Percentiles rank a stretch among this genome's conserved stretches.
Conservation (phyloP, 2,888 invertebrate genomes). For the Spisula subtruncata region DNA sequence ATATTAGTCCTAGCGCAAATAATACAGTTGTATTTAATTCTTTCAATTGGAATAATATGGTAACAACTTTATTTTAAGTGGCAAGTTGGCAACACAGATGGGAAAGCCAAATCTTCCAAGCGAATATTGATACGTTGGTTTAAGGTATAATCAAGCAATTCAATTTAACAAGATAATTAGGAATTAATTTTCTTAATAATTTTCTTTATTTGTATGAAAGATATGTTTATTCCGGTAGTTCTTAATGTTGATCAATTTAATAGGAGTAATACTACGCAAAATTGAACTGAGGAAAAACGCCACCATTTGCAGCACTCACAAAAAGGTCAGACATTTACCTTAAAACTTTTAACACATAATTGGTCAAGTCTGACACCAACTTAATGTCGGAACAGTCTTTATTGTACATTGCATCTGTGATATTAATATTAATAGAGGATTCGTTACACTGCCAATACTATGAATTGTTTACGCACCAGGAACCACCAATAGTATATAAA, state of each 20-base stretch:
- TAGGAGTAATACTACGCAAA: background rate
- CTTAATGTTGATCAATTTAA: background rate
- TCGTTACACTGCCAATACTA: background rate
- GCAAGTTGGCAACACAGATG: too few species aligned
- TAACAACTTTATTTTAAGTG: too few species aligned
- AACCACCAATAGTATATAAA: slow-evolving; percentile 46
- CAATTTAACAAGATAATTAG: too few species aligned
- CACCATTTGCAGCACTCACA: too few species aligned
- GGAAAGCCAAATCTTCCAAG: too few species aligned
- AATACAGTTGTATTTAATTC: background rate
- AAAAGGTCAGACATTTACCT: too few species aligned
- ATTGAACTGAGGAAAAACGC: background rate
- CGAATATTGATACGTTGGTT: too few species aligned
- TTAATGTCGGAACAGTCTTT: too few species aligned
- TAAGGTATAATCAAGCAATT: too few species aligned
- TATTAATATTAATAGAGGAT: slow-evolving; percentile 8
- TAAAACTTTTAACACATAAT: too few species aligned
- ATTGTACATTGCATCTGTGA: background rate
- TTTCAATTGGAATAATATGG: too few species aligned
- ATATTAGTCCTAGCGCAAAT: background rate
- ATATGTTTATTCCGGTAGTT: background rate
- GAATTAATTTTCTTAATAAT: background rate
- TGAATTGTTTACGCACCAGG: background rate
- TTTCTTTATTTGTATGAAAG: background rate
- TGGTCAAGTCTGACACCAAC: too few species aligned